phyloP scores from a whole-genome alignment of 2,888 invertebrate species.

The Cosmopolites sordidus region DNA sequence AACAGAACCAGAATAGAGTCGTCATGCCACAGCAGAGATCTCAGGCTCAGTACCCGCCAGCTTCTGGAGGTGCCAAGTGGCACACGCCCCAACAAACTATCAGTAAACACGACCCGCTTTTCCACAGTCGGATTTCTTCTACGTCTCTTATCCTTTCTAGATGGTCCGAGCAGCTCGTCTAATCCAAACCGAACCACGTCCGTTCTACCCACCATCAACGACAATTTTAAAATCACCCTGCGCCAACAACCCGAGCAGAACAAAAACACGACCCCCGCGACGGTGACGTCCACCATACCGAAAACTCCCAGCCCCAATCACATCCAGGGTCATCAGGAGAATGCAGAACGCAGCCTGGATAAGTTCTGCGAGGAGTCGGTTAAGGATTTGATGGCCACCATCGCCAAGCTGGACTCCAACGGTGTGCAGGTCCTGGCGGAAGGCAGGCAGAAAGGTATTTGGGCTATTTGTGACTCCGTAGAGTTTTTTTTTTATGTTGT shows the following conservation, averaged over 20 bases:
- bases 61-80: conserved; percentile 54
- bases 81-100: conserved; percentile 64
- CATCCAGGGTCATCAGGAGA: conserved; percentile 50
- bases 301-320: conserved; percentile 80
- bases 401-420: conserved; percentile 82
- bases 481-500: not conserved
- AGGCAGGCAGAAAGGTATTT: conserved; percentile 40
- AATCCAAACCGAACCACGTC: conserved; percentile 31
- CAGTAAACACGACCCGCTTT: conserved; percentile 23
- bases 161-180: conserved; percentile 16
- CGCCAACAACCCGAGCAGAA: conserved; percentile 44
- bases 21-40: conserved; percentile 33
- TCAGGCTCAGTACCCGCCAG: conserved; percentile 30
- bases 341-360: conserved; percentile 67
- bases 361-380: conserved; percentile 81
- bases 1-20: conserved; percentile 34
- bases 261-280: conserved; percentile 42
- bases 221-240: conserved; percentile 68
- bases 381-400: conserved; percentile 81
- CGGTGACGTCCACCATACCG: conserved; percentile 76
- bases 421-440: conserved; percentile 72
- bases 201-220: conserved; percentile 46
- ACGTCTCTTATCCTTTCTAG: not conserved
- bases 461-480: not conserved
- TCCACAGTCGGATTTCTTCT: too few relatives aligned